These are phyloP conservation scores for Avahi laniger DNA, from an alignment of 2,797 vertebrate species.

Conservation along the genomic window DNA sequence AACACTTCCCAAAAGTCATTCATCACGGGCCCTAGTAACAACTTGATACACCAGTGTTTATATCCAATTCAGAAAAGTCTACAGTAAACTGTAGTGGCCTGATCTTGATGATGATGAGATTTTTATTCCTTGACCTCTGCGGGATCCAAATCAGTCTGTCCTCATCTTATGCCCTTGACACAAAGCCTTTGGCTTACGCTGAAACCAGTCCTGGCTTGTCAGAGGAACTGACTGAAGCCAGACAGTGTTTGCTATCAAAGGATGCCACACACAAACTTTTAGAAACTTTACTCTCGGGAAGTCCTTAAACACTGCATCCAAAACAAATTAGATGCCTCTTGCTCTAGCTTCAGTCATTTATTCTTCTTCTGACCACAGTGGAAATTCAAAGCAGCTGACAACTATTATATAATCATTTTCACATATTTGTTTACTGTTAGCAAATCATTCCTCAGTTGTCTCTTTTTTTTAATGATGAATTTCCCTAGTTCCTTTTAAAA, in stretches of 20 bases:
- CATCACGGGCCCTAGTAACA: not conserved
- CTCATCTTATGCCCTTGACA: not conserved
- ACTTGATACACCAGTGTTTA: not conserved
- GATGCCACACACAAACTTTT: slow-evolving; percentile 59
- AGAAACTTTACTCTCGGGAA: slow-evolving; percentile 51
- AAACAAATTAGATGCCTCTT: slow-evolving; percentile 59
- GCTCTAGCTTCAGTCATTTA: slow-evolving; percentile 9
- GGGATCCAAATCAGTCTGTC: not conserved
- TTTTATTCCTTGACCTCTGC: slow-evolving; percentile 2
- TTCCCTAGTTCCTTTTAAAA: slow-evolving; percentile 4
- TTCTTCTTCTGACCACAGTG: slow-evolving; percentile 16
- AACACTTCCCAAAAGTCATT: not conserved
- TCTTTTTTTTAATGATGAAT: slow-evolving; percentile 26
- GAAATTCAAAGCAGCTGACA: slow-evolving; percentile 60
- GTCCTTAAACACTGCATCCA: slow-evolving; percentile 15
- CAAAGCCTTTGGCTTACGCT: not conserved
- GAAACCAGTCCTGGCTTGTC: slow-evolving; percentile 46
- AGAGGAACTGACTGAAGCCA: slow-evolving; percentile 33
- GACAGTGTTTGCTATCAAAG: slow-evolving; percentile 45
- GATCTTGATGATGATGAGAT: slow-evolving; percentile 8
- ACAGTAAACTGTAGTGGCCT: not conserved
- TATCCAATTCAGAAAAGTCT: not conserved
- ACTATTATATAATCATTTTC: slow-evolving; percentile 46
- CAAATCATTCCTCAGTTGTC: not conserved
- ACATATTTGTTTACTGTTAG: slow-evolving; percentile 53